Evolutionary conservation across 1,140 invertebrate species (phyloP).

Genomic region (Penaeus indicus): DNA sequence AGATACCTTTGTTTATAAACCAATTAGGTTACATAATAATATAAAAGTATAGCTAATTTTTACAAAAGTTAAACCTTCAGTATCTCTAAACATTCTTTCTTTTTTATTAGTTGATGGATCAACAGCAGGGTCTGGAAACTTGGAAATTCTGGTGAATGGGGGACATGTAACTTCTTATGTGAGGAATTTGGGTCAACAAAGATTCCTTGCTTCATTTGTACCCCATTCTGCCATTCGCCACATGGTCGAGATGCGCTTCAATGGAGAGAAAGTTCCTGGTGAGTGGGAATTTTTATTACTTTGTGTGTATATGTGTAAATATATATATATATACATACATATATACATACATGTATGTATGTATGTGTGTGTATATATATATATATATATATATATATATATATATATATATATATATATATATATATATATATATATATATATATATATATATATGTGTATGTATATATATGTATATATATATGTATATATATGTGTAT

Average conservation of each 20-base stretch:
- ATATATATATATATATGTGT: no score
- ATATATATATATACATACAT: not conserved
- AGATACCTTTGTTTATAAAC: no score
- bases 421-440: no score
- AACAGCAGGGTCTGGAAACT: constrained; percentile 92
- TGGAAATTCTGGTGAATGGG: constrained; percentile 96
- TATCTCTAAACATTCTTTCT: constrained; percentile 36
- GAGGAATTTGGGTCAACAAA: constrained; percentile 89
- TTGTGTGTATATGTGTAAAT: not conserved
- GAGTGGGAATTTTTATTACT: constrained; percentile 71
- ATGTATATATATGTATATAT: no score
- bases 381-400: constrained; percentile 1
- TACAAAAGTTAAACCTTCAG: no score
- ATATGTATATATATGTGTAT: no score
- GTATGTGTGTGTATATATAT: not conserved
- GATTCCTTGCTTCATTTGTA: constrained; percentile 86
- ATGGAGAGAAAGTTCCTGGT: constrained; percentile 93
- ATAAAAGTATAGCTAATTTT: no score
- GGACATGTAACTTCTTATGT: constrained; percentile 95
- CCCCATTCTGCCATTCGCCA: constrained; percentile 88
- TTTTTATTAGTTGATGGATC: constrained; percentile 89
- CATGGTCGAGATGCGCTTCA: constrained; percentile 95
- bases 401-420: not conserved
- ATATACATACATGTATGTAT: no score
- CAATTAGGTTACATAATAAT: no score